Conservation (phyloP, 2,888 invertebrate genomes). For the Mesorhabditis sp. region DNA sequence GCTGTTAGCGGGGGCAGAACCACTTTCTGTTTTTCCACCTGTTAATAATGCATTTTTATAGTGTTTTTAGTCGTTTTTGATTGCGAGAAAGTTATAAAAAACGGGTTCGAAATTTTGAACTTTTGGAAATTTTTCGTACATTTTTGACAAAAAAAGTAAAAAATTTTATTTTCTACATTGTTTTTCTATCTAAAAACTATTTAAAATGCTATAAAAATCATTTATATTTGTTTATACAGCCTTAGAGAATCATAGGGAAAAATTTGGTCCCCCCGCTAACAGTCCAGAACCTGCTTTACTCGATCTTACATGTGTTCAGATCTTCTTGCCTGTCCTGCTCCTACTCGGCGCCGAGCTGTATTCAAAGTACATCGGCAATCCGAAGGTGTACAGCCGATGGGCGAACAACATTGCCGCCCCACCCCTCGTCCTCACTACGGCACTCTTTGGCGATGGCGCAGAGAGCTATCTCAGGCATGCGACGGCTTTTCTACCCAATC, state of each 20-base stretch:
- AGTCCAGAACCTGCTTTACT: too few relatives aligned
- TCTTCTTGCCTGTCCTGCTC: slow-evolving; percentile 37
- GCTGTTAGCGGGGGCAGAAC: background rate
- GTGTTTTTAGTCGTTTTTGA: too few relatives aligned
- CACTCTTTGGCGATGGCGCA: slow-evolving; percentile 38
- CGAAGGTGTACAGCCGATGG: slow-evolving; percentile 2
- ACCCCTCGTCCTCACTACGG: slow-evolving; percentile 33
- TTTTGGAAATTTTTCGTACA: background rate
- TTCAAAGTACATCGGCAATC: slow-evolving; percentile 13
- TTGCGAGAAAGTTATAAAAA: too few relatives aligned
- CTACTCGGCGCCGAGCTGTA: slow-evolving; percentile 44
- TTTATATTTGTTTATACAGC: too few relatives aligned
- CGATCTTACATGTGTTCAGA: slow-evolving; percentile 13
- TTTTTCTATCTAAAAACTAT: too few relatives aligned
- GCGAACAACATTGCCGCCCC: slow-evolving; percentile 26
- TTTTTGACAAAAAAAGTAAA: background rate
- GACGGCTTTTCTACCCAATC: too few relatives aligned
- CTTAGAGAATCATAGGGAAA: too few relatives aligned
- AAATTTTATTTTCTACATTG: background rate
- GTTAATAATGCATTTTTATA: too few relatives aligned
- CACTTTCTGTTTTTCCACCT: too few relatives aligned
- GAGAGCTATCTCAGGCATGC: slow-evolving; percentile 36
- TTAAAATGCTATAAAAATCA: too few relatives aligned
- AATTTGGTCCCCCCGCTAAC: too few relatives aligned
- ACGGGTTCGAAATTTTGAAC: slow-evolving; percentile 8